Evolutionary conservation across 2,113 vertebrate genomes (phyloP).

Genomic region (Salvator merianae): DNA sequence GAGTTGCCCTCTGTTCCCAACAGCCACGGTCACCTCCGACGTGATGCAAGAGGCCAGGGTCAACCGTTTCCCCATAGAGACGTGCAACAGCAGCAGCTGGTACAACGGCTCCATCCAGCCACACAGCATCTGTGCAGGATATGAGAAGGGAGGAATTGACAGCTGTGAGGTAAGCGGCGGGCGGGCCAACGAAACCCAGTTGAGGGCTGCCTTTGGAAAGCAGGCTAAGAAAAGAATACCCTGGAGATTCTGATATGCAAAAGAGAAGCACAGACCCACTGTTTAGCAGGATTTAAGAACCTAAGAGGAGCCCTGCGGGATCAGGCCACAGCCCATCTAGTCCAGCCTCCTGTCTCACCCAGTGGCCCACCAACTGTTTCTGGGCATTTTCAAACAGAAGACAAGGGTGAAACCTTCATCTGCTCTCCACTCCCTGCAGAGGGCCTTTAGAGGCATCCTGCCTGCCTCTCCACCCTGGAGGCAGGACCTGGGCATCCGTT

Average conservation of each 20-base stretch:
- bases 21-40: conserved; percentile 26
- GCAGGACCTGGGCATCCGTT: too few species aligned
- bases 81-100: conserved; percentile 64
- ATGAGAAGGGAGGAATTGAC: conserved; percentile 58
- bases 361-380: not conserved
- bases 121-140: conserved; percentile 59
- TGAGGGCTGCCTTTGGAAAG: too few species aligned
- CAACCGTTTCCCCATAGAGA: conserved; percentile 30
- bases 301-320: too few species aligned
- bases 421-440: too few species aligned
- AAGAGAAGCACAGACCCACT: not conserved
- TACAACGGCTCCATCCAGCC: conserved; percentile 54
- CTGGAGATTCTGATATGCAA: not conserved
- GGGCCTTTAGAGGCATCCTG: too few species aligned
- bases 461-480: too few species aligned
- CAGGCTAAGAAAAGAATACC: too few species aligned
- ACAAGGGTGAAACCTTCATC: too few species aligned
- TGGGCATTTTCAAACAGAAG: too few species aligned
- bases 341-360: not conserved
- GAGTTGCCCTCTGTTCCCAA: not conserved
- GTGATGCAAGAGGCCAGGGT: conserved; percentile 53
- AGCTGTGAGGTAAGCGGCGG: conserved; percentile 63
- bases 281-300: not conserved
- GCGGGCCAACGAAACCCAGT: not conserved
- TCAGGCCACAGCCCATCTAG: not conserved